Base-by-base conservation (phyloP, 2,888 invertebrate species). In the Eupithecia exiguata region DNA sequence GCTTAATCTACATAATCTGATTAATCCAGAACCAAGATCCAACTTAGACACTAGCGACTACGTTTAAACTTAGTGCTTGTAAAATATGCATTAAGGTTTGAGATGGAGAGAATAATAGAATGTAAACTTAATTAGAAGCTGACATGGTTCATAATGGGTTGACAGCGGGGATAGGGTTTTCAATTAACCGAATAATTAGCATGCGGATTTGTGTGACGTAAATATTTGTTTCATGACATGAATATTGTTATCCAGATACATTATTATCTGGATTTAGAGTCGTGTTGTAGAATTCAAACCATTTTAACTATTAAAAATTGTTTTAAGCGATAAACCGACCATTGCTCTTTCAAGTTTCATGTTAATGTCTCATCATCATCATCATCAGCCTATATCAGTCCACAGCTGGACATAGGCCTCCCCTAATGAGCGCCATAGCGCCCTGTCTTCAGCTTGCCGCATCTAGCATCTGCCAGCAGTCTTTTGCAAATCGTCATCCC, bases 1-100 rank as follows among this genome's bases (percentile, higher is more conserved):
- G 69, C 69, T 74, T 0, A 5, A 69, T 25, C 58, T 61, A n/a
- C 66, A 69, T 69, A 62, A 62, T 35, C n/a, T 16, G 18, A 66
- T 46, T 68, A 74, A 68, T 46, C 58, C 21, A 35, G 63, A 69
- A 68, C 58, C 21, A 40, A 38, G 43, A 18, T 53, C 68, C 53
- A 61, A 71, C 63, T 71, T 68, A 12, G 68, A 49, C 58, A 74
- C 62, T 69, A 71, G 61, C 62, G 68, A 71, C 74, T 68, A 69
- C 61, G 69, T 71, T 66, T 43, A 40, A 71, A 74, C 74, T 74
- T 63, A 63, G 63, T n/a, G 10, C 63, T 36, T 35, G 63, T 73
- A 69, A 69, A 72, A 65, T 72, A 72, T 72, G 68, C 69, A 63
- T 65, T 63, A 69, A 65, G 36, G 40, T n/a, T 12, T 40, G 30